Evolutionary conservation across 2,888 invertebrate species (phyloP), one percentile per base, ranked within the genome.

Genomic region (Tachina lurida): DNA sequence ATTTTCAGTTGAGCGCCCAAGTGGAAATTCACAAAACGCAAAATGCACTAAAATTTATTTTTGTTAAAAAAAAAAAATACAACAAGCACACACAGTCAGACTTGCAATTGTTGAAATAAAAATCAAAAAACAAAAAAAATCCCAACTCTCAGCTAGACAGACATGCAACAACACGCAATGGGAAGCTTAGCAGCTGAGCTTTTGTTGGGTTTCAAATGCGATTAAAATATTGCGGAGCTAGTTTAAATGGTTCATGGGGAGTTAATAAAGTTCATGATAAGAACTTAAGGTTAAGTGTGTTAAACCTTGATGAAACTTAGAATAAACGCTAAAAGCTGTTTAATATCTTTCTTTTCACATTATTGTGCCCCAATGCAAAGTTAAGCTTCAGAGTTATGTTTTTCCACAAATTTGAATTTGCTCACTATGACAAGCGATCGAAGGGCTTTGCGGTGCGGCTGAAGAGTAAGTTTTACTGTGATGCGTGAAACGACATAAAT

Each of bases 1-100:
- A 86, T 88, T 88, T 93, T 93, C 93, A 93, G 93, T 91, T 93
- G 93, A 93, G 92, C 92, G 91, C 84, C 92, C 93, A 93, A 90
- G 93, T 91, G 92, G 92, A 92, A 93, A 93, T 90, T 90, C 90
- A 90, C 89, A 90, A 79, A 92, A 90, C 90, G 90, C 49, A 62
- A 73, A 90, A 89, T 89, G 89, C 89, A 89, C 88, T 88, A 88
- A 88, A 87, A 41, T 70, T 62, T 73, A 4, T 80, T 60, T 31
- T 68, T 77, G 58, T 68, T 68, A 13, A 60, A 58, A 65, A 47
- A 65, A 47, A 76, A 75, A 80, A 68, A 19, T 63, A 45, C 78
- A 22, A 41, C n/a, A 56, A 13, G 52, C 71, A 76, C 58, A 58
- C 73, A 39, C 68, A 75, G 39, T 62, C 73, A 68, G 75, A 68